phyloP scores from a whole-genome alignment of 2,113 vertebrate species.

The Tragelaphus buxtoni region DNA sequence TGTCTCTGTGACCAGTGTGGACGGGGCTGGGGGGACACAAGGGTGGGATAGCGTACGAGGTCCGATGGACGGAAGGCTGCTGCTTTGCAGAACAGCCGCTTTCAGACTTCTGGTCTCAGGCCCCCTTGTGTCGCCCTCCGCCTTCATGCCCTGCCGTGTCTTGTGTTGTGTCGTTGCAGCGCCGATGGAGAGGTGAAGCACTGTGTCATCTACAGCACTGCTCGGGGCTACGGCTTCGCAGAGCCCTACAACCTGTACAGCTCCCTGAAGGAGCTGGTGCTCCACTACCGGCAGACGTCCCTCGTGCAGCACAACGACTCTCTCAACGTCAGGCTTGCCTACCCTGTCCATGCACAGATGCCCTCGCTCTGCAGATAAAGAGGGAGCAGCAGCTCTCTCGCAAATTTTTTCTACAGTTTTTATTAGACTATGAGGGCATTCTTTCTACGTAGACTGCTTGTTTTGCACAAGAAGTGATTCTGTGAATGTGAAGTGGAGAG shows the following conservation, averaged over 20 bases:
- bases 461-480: slow-evolving; percentile 99
- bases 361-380: slow-evolving; percentile 89
- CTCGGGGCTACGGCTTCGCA: slow-evolving; percentile 93
- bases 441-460: slow-evolving; percentile 98
- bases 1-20: neutral
- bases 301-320: slow-evolving; percentile 96
- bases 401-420: slow-evolving; percentile 83
- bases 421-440: slow-evolving; percentile 92
- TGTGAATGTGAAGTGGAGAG: slow-evolving; percentile 96
- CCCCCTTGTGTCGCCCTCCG: neutral
- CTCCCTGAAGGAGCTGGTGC: slow-evolving; percentile 95
- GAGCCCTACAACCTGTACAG: slow-evolving; percentile 95
- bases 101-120: neutral
- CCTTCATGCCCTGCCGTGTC: neutral
- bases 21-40: neutral
- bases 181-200: slow-evolving; percentile 96
- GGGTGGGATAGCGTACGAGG: neutral
- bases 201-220: slow-evolving; percentile 96
- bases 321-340: slow-evolving; percentile 93
- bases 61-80: neutral
- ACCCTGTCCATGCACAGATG: slow-evolving; percentile 93
- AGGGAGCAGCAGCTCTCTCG: slow-evolving; percentile 68
- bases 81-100: neutral
- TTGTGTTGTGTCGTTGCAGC: slow-evolving; percentile 76
- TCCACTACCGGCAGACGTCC: slow-evolving; percentile 96